Percentiles rank a stretch among this genome's conserved stretches.
Conservation (phyloP, 2,113 vertebrate genomes). For the Crotalus tigris region DNA sequence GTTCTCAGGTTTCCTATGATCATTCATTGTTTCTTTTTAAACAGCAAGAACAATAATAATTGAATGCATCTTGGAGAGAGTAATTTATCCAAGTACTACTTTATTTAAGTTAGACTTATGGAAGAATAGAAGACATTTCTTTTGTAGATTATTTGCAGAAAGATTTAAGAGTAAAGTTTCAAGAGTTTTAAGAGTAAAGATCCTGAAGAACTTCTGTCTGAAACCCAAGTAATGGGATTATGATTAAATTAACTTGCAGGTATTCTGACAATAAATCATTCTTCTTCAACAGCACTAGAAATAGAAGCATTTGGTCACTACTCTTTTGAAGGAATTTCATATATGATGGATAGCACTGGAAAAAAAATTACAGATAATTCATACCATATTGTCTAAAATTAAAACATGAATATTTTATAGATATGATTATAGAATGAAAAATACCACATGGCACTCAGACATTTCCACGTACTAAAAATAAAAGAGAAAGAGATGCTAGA, state of each 20-base stretch:
- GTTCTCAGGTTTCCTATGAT: not conserved
- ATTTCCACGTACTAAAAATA: conserved; percentile 31
- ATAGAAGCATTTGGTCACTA: not conserved
- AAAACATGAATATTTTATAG: conserved; percentile 59
- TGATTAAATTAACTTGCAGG: conserved; percentile 3
- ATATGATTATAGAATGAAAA: conserved; percentile 57
- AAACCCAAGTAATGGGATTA: conserved; percentile 5
- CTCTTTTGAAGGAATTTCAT: conserved; percentile 41
- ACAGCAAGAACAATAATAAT: not conserved
- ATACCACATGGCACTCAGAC: conserved; percentile 33
- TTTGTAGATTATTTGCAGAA: not conserved
- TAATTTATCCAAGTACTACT: not conserved
- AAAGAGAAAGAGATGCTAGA: conserved; percentile 4
- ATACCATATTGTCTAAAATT: conserved; percentile 51
- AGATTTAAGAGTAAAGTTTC: not conserved
- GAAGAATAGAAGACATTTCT: not conserved
- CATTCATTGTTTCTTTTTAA: not conserved
- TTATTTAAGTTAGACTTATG: not conserved
- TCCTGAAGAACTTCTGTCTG: conserved; percentile 24
- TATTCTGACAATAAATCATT: conserved; percentile 37
- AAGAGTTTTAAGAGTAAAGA: conserved; percentile 26
- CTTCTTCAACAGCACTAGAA: conserved; percentile 41
- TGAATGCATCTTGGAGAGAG: not conserved
- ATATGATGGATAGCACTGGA: conserved; percentile 37
- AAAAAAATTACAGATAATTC: conserved; percentile 37